Evolutionary conservation across 2,113 vertebrate genomes (phyloP).

Genomic region (Nematolebias whitei): DNA sequence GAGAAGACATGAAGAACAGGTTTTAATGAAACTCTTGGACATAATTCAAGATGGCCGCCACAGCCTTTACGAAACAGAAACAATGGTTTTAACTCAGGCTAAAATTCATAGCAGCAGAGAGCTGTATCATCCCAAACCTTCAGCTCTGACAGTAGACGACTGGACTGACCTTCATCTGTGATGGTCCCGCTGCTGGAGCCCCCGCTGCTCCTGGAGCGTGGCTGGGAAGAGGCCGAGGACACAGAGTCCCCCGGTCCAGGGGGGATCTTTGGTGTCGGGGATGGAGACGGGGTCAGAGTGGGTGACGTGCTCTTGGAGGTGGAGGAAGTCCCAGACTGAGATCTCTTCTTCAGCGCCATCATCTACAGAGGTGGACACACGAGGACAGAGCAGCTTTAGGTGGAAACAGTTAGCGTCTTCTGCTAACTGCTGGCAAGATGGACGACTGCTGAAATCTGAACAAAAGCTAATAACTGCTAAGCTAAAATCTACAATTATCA

Average conservation of each 20-base stretch:
- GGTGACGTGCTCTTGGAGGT: slow-evolving; percentile 98
- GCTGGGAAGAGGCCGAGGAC: slow-evolving; percentile 90
- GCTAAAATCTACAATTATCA: too few relatives aligned
- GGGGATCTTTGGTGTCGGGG: slow-evolving; percentile 83
- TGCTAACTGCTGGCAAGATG: too few relatives aligned
- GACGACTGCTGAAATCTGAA: too few relatives aligned
- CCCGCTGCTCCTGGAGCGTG: slow-evolving; percentile 91
- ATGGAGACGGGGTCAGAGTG: slow-evolving; percentile 90
- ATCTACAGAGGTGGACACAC: slow-evolving; percentile 78
- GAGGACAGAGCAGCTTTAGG: neutral
- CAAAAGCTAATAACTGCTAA: too few relatives aligned
- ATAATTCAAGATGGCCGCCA: too few relatives aligned
- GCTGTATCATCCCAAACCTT: too few relatives aligned
- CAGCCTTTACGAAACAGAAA: too few relatives aligned
- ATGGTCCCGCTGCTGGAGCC: slow-evolving; percentile 97
- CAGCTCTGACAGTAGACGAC: neutral
- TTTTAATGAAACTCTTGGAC: too few relatives aligned
- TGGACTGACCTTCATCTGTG: slow-evolving; percentile 87
- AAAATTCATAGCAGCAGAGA: too few relatives aligned
- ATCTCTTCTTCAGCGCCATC: slow-evolving; percentile 85
- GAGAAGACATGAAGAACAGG: too few relatives aligned
- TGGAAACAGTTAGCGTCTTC: too few relatives aligned
- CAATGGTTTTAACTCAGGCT: too few relatives aligned
- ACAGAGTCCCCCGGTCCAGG: slow-evolving; percentile 77
- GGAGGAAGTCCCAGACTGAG: slow-evolving; percentile 90